Conservation (phyloP, 2,113 vertebrate genomes). For the Varanus komodoensis region DNA sequence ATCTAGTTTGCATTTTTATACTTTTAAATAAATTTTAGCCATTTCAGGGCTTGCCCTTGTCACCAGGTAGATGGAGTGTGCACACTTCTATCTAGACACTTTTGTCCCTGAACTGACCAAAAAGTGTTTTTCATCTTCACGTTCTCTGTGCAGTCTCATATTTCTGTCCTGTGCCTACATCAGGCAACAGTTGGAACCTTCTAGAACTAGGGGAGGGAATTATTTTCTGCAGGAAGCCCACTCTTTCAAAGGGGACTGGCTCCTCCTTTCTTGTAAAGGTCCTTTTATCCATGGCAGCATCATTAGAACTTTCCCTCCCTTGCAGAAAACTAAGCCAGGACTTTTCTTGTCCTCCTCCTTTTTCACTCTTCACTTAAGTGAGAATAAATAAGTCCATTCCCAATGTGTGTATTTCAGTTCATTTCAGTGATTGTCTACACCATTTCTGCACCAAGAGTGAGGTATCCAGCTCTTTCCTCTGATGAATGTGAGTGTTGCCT, state of each 20-base stretch:
- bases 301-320: no score
- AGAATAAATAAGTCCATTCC: no score
- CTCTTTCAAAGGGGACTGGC: no score
- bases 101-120: slow-evolving; percentile 42
- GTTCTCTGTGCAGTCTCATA: background rate
- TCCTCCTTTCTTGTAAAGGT: no score
- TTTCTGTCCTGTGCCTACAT: background rate
- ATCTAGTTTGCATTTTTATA: slow-evolving; percentile 34
- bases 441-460: background rate
- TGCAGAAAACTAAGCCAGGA: no score
- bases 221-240: no score
- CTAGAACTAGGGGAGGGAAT: no score
- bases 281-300: no score
- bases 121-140: background rate
- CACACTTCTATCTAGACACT: slow-evolving; percentile 21
- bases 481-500: background rate
- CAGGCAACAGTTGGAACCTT: background rate
- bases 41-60: slow-evolving; percentile 25
- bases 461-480: background rate
- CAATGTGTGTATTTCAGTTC: no score
- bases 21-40: slow-evolving; percentile 41
- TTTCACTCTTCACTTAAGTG: no score
- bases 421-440: background rate
- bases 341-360: no score
- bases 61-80: slow-evolving; percentile 37